Evolutionary conservation across 2,888 invertebrate genomes (phyloP).

Genomic region (Euplagia quadripunctaria): DNA sequence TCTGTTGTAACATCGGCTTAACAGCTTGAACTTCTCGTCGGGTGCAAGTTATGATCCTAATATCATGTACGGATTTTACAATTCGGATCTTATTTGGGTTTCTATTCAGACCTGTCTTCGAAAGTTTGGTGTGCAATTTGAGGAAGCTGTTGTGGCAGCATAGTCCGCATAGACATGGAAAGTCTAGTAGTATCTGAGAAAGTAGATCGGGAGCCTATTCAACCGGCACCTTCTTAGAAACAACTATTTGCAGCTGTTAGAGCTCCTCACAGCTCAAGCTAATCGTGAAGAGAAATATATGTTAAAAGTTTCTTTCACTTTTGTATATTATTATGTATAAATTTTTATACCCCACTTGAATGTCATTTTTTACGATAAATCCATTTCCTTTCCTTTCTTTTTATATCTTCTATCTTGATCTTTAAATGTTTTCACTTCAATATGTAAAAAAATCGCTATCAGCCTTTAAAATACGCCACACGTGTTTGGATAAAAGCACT

Average conservation of each 20-base stretch:
- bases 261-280: neutral
- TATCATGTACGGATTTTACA: conserved; percentile 6
- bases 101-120: neutral
- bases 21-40: conserved; percentile 64
- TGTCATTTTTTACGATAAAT: no score
- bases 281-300: no score
- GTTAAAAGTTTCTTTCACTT: no score
- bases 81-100: conserved; percentile 14
- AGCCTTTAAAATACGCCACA: conserved; percentile 40
- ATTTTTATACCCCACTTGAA: no score
- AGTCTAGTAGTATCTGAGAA: neutral
- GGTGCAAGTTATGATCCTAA: conserved; percentile 52
- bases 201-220: neutral
- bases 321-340: no score
- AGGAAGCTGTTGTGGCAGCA: no score
- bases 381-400: no score
- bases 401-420: neutral
- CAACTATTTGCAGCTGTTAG: neutral
- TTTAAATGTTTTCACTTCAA: neutral
- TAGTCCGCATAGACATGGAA: neutral
- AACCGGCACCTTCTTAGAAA: neutral
- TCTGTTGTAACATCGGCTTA: conserved; percentile 85
- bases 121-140: no score
- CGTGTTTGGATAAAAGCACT: conserved; percentile 69
- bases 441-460: conserved; percentile 21